Evolutionary conservation across 1,140 invertebrate species (phyloP).

Genomic region (Leptoteleia sp.): DNA sequence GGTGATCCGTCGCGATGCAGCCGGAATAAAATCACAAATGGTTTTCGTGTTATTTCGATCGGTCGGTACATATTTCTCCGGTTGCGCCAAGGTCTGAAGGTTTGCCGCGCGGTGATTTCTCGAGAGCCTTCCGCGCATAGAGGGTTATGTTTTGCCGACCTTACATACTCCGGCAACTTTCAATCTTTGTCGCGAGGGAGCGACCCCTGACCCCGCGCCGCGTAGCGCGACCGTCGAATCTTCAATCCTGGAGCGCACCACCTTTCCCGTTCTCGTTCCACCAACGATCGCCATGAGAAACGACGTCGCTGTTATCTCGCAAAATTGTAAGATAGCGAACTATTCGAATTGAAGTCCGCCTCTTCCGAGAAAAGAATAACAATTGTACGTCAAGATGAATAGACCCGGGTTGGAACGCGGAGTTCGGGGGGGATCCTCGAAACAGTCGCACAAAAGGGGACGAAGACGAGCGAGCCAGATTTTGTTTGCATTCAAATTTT

Average conservation of each 20-base stretch:
- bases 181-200: conserved; percentile 61
- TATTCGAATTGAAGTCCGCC: conserved; percentile 46
- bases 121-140: conserved; percentile 50
- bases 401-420: conserved; percentile 21
- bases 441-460: conserved; percentile 18
- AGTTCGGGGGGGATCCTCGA: conserved; percentile 6
- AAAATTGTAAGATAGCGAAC: conserved; percentile 56
- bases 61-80: conserved; percentile 9
- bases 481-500: conserved; percentile 19
- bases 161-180: conserved; percentile 44
- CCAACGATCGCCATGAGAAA: conserved; percentile 48
- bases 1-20: no score
- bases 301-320: conserved; percentile 53
- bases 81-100: conserved; percentile 7
- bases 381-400: conserved; percentile 53
- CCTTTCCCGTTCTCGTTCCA: conserved; percentile 10
- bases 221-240: conserved; percentile 29
- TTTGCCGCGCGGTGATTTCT: conserved; percentile 52
- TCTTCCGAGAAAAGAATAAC: conserved; percentile 55
- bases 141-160: conserved; percentile 55
- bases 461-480: conserved; percentile 9
- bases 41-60: conserved; percentile 12
- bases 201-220: conserved; percentile 10
- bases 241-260: conserved; percentile 34
- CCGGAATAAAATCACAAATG: no score